Evolutionary conservation across 1,140 invertebrate genomes (phyloP).

Genomic region (Nebria ingens): DNA sequence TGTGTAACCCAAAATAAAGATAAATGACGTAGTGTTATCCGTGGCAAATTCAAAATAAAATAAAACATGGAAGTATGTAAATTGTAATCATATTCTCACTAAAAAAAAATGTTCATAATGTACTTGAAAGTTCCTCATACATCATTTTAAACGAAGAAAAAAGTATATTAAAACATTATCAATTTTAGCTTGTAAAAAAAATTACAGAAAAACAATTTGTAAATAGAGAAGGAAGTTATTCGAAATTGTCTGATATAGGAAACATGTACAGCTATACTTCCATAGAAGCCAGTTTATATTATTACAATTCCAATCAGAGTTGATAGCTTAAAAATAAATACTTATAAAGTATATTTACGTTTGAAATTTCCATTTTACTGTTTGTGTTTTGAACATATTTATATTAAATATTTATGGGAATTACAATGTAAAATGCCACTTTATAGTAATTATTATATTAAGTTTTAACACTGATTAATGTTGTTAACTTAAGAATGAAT

Average conservation of each 20-base stretch:
- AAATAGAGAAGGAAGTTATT: neutral
- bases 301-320: no score
- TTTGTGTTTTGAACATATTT: no score
- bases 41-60: neutral
- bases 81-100: neutral
- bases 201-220: neutral
- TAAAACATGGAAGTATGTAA: neutral
- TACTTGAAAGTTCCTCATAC: slow-evolving; percentile 6
- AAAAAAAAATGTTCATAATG: neutral
- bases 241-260: neutral
- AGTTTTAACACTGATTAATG: no score
- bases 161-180: slow-evolving; percentile 3
- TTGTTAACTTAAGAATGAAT: no score
- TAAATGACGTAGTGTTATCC: slow-evolving; percentile 4
- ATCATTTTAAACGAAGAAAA: slow-evolving; percentile 4
- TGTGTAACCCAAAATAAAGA: neutral
- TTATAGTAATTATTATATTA: no score
- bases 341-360: no score
- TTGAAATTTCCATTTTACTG: no score
- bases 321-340: no score
- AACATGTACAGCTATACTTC: no score
- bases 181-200: neutral
- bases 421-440: no score
- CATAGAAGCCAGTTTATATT: no score
- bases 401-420: no score